Conservation (phyloP, 2,113 vertebrate genomes). For the Pseudopodoces humilis region DNA sequence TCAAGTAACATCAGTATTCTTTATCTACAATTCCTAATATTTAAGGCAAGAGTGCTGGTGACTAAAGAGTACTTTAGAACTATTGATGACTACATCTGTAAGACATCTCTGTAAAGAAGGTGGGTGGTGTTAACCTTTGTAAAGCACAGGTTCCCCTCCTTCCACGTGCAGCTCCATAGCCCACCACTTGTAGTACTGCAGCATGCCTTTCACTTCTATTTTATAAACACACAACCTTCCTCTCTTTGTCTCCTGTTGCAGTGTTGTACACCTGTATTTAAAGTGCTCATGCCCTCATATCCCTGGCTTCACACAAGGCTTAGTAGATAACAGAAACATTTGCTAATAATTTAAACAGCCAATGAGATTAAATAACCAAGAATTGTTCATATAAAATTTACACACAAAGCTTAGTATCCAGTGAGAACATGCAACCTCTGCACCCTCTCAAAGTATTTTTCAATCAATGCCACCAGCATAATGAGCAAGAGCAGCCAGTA, state of each 20-base stretch:
- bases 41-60: background rate
- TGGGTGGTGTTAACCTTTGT: background rate
- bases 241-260: background rate
- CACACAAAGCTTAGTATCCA: background rate
- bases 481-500: background rate
- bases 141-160: background rate
- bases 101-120: background rate
- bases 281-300: background rate
- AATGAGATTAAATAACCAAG: background rate
- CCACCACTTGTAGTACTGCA: background rate
- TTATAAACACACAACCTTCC: background rate
- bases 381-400: background rate
- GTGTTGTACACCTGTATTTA: rapidly evolving
- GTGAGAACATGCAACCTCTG: background rate
- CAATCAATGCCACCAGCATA: background rate
- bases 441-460: background rate
- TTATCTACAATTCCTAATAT: background rate
- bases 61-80: background rate
- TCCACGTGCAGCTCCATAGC: background rate
- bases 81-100: background rate
- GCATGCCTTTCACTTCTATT: background rate
- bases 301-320: background rate
- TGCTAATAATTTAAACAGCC: background rate
- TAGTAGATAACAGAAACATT: background rate
- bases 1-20: background rate